These are phyloP conservation scores for Yponomeuta evonymella DNA, from an alignment of 2,888 invertebrate species.

Conservation along the genomic window DNA sequence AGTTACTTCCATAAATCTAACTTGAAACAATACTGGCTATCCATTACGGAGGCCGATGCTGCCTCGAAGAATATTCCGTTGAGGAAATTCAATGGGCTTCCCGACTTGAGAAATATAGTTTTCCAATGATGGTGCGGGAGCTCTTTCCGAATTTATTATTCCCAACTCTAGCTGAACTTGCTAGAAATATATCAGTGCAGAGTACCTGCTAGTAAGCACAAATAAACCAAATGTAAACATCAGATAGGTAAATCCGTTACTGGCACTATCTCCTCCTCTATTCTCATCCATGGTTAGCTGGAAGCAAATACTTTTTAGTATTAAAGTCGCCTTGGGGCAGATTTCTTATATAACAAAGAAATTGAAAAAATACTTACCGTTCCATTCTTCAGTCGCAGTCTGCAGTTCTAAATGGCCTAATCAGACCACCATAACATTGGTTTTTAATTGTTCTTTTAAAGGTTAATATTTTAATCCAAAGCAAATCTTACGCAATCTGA, in stretches of 20 bases:
- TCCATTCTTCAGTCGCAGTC: no score
- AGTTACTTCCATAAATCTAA: conserved; percentile 75
- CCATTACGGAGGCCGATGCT: conserved; percentile 64
- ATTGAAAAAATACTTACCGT: no score
- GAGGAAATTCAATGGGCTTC: conserved; percentile 55
- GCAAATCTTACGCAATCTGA: neutral
- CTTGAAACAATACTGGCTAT: conserved; percentile 40
- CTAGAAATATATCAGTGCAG: conserved; percentile 42
- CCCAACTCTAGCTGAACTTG: conserved; percentile 36
- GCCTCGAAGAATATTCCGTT: conserved; percentile 65
- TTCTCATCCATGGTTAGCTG: no score
- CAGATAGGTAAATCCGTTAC: no score
- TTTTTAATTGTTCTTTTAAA: no score
- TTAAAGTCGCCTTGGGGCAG: no score
- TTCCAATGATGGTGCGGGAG: conserved; percentile 53
- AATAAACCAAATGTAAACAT: neutral
- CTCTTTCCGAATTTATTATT: conserved; percentile 55
- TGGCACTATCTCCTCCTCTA: no score
- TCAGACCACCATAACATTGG: no score
- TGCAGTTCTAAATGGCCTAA: no score
- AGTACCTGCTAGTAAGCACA: neutral
- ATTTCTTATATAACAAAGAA: no score
- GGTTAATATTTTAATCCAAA: neutral
- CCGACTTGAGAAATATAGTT: conserved; percentile 62
- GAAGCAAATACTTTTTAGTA: no score